These are phyloP conservation scores for Neuroscelio doddi DNA, from an alignment of 2,888 invertebrate genomes.

Conservation along the genomic window DNA sequence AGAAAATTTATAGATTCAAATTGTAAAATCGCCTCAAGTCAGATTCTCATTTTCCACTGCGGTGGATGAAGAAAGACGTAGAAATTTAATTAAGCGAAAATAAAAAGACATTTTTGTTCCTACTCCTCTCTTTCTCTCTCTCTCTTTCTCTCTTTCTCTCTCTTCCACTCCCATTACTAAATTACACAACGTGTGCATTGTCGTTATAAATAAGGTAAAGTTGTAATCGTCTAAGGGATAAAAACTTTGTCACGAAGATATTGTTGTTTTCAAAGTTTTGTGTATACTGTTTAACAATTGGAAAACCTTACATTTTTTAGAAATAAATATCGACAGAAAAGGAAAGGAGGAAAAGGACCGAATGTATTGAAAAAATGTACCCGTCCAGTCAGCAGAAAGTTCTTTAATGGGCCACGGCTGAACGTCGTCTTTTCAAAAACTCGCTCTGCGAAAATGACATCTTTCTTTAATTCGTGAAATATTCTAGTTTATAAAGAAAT, in stretches of 20 bases:
- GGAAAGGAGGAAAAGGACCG: not conserved
- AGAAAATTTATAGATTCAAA: not conserved
- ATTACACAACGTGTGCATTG: no score
- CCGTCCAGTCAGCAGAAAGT: slow-evolving; percentile 14
- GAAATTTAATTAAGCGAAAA: no score
- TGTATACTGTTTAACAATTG: no score
- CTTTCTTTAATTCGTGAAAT: slow-evolving; percentile 25
- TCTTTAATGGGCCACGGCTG: slow-evolving; percentile 22
- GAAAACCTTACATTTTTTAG: slow-evolving; percentile 1
- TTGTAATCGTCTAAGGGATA: no score
- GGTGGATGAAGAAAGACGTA: no score
- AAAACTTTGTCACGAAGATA: no score
- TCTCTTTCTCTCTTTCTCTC: no score
- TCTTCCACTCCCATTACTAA: no score
- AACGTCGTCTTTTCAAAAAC: slow-evolving; percentile 21
- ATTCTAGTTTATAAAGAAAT: slow-evolving; percentile 23
- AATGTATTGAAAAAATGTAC: slow-evolving; percentile 12
- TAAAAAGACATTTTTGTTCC: no score
- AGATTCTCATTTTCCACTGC: not conserved
- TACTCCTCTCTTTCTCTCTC: no score
- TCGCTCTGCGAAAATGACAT: slow-evolving; percentile 17
- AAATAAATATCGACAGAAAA: slow-evolving; percentile 15
- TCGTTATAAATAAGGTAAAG: no score
- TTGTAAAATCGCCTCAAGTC: not conserved
- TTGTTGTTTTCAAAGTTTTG: no score